Evolutionary conservation across 2,888 invertebrate genomes (phyloP).

Genomic region (Dugesia japonica): DNA sequence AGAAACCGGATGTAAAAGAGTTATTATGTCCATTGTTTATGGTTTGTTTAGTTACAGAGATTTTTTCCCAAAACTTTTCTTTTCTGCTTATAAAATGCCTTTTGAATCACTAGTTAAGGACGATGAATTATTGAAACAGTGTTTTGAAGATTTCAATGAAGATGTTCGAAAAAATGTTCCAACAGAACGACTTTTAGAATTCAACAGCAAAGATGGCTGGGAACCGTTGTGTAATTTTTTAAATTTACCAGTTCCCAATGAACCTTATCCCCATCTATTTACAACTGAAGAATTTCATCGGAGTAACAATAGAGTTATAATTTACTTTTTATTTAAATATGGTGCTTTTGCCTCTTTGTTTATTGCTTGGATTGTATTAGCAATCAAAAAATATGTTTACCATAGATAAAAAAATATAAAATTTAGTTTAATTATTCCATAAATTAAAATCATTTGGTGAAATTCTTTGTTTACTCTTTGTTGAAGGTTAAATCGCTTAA

Average conservation of each 20-base stretch:
- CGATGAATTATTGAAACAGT: neutral
- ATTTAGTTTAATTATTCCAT: too few relatives aligned
- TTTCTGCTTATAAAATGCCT: too few relatives aligned
- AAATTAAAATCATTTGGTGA: too few relatives aligned
- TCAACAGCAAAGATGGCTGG: slow-evolving; percentile 32
- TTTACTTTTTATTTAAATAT: too few relatives aligned
- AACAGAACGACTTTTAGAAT: slow-evolving; percentile 23
- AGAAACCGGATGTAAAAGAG: neutral
- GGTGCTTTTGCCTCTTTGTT: too few relatives aligned
- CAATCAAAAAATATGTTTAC: too few relatives aligned
- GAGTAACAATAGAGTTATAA: too few relatives aligned
- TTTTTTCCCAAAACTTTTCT: neutral
- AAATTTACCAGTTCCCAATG: slow-evolving; percentile 26
- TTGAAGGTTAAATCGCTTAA: too few relatives aligned
- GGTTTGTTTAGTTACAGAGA: neutral
- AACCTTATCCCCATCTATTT: slow-evolving; percentile 28
- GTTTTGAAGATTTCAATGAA: slow-evolving; percentile 15
- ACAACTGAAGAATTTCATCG: slow-evolving; percentile 23
- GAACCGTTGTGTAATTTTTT: slow-evolving; percentile 33
- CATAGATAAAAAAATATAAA: too few relatives aligned
- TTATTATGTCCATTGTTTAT: neutral
- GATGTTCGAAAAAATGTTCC: slow-evolving; percentile 26
- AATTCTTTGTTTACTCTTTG: too few relatives aligned
- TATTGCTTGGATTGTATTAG: too few relatives aligned
- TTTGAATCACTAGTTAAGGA: neutral